A percentile compares a stretch with the other conserved stretches of the same genome.
Conservation (phyloP, 2,797 vertebrate species). For the Orestias chungarensis region DNA sequence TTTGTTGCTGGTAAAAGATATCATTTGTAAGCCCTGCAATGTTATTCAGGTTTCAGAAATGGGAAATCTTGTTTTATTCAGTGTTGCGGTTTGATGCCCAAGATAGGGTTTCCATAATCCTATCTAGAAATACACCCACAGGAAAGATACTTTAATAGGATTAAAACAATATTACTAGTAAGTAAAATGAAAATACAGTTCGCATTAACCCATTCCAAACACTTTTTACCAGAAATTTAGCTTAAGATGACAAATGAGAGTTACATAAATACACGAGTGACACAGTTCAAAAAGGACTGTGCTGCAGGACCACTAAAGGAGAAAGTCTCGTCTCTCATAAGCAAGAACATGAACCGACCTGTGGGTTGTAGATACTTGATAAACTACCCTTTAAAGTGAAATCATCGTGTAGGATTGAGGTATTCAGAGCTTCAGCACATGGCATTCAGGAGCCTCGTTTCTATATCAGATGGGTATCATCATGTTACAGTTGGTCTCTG, state of each 20-base stretch:
- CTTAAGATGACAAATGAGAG: conserved; percentile 33
- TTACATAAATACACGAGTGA: conserved; percentile 43
- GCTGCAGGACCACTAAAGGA: conserved; percentile 27
- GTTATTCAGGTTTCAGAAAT: not conserved
- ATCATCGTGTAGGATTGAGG: conserved; percentile 6
- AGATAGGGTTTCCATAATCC: not conserved
- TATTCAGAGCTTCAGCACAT: conserved; percentile 24
- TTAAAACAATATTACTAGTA: conserved; percentile 37
- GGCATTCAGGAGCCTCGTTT: conserved; percentile 29
- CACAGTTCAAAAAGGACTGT: conserved; percentile 36
- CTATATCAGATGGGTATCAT: conserved; percentile 38
- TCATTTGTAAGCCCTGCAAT: not conserved
- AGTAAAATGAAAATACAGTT: conserved; percentile 38
- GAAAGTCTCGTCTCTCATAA: conserved; percentile 23
- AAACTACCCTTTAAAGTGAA: conserved; percentile 14
- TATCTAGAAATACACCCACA: not conserved
- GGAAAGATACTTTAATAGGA: no score
- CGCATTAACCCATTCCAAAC: conserved; percentile 25
- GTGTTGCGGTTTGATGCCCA: not conserved
- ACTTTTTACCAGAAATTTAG: conserved; percentile 30
- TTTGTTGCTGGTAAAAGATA: not conserved
- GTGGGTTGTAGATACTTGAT: conserved; percentile 17
- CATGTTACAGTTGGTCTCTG: conserved; percentile 20
- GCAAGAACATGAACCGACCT: conserved; percentile 13
- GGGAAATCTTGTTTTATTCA: not conserved